These are phyloP conservation scores for Criorhina ranunculi DNA, from an alignment of 2,888 invertebrate species.

Conservation along the genomic window DNA sequence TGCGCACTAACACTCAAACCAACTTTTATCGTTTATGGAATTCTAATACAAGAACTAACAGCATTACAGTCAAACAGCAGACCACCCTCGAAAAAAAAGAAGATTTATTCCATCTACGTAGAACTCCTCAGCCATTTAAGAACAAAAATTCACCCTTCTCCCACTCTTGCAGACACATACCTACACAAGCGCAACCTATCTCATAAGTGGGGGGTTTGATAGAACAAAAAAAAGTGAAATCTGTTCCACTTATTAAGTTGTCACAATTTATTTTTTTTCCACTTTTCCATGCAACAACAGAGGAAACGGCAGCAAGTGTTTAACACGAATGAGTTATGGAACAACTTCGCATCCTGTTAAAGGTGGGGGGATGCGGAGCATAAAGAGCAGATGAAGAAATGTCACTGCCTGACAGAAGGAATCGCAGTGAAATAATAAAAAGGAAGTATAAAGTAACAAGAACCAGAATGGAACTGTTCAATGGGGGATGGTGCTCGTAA, in stretches of 20 bases:
- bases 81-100: constrained; percentile 39
- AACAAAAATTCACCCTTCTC: constrained; percentile 51
- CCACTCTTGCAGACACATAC: constrained; percentile 35
- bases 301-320: constrained; percentile 78
- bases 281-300: constrained; percentile 71
- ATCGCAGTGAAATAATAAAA: constrained; percentile 68
- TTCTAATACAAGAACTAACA: constrained; percentile 65
- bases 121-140: constrained; percentile 72
- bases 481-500: constrained; percentile 56
- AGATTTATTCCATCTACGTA: constrained; percentile 71
- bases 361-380: constrained; percentile 3
- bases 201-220: constrained; percentile 54
- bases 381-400: constrained; percentile 65
- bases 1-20: constrained; percentile 10
- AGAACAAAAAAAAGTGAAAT: constrained; percentile 68
- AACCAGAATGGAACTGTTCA: constrained; percentile 65
- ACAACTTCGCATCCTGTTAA: constrained; percentile 65
- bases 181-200: constrained; percentile 50
- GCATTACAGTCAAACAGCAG: constrained; percentile 53
- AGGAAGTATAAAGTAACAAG: constrained; percentile 59
- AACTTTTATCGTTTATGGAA: constrained; percentile 73
- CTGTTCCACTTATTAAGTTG: constrained; percentile 80
- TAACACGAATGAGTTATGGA: constrained; percentile 78
- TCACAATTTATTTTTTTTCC: constrained; percentile 77
- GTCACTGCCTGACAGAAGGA: constrained; percentile 70